phyloP scores from a whole-genome alignment of 1,140 invertebrate genomes.

The Gryllus bimaculatus region DNA sequence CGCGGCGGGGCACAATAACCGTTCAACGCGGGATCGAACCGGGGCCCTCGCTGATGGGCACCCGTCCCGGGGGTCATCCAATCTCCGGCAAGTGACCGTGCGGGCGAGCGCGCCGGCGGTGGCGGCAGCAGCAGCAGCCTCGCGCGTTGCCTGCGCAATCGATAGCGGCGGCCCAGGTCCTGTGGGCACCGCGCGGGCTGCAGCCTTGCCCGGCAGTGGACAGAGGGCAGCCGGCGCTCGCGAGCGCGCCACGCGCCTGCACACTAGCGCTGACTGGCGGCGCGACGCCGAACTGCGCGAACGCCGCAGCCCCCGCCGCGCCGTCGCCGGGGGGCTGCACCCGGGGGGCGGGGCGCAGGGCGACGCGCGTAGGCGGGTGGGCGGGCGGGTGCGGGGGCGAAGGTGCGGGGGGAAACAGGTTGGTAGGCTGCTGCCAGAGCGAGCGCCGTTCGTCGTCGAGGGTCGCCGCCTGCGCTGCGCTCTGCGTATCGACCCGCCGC shows the following conservation, averaged over 20 bases:
- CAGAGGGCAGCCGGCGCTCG: not conserved
- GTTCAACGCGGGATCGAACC: not conserved
- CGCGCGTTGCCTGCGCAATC: not conserved
- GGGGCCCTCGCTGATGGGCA: not conserved
- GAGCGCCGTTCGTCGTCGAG: not conserved
- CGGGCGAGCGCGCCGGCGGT: not conserved
- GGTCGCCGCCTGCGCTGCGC: no score
- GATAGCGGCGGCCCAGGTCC: not conserved
- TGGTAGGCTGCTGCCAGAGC: not conserved
- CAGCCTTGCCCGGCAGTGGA: not conserved
- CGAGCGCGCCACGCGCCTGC: not conserved
- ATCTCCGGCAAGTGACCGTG: not conserved
- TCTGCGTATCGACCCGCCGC: not conserved
- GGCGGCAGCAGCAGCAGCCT: no score
- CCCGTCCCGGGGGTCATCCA: no score
- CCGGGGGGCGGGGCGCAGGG: not conserved
- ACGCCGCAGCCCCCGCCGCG: not conserved
- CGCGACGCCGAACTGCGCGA: not conserved
- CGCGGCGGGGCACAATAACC: not conserved
- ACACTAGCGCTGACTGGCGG: not conserved
- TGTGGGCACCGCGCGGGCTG: not conserved
- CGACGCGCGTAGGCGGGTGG: no score
- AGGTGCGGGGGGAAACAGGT: not conserved
- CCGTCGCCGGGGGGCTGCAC: no score
- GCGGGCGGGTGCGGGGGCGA: not conserved